Base-by-base conservation (phyloP, 1,140 invertebrate genomes). In the Elymnias hypermnestra region DNA sequence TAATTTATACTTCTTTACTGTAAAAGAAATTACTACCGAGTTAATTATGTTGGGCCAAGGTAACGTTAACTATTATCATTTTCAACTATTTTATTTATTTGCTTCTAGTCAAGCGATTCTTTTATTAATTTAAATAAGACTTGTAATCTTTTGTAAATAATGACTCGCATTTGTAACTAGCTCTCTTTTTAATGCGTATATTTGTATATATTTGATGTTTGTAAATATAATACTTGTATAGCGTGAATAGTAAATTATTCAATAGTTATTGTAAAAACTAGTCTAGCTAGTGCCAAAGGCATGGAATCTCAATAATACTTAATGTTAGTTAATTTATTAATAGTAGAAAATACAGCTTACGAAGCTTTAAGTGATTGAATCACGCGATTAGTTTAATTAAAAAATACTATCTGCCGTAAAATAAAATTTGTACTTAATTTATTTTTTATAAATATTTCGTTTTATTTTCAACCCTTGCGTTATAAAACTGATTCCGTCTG, bases 241-340 rank as follows among this genome's bases (percentile, higher is more conserved):
- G 19, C 28, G 43, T 22, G 29, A 37, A 40, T 17, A 29, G 10
- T 18, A 38, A 25, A 3, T 4, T 33, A 22, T 38, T 10, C 10
- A 26, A 21, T 51, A 33, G 13, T 14, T 53, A 47, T 51, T 61
- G 53, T 60, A 67, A 53, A 47, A 49, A 53, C 72, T 79, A 82
- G 74, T 79, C 75, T 70, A 60, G 58, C 60, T 58, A 53, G 73
- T 83, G 78, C 73, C 75, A 77, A 83, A 78, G 75, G 72, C 77
- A 74, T 71, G 47, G 65, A 83, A 83, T 79, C 73, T 63, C 66
- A 60, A 50, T 53, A 53, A 29, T 56, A 48, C 44, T 65, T 44
- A 52, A 47, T 53, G 56, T 39, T 61, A 65, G 57, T 21, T 36
- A 19, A 51, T 59, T 68, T 59, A 63, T 64, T 53, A 57, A 38